Conservation (phyloP, 2,113 vertebrate genomes). For the Felis chaus region DNA sequence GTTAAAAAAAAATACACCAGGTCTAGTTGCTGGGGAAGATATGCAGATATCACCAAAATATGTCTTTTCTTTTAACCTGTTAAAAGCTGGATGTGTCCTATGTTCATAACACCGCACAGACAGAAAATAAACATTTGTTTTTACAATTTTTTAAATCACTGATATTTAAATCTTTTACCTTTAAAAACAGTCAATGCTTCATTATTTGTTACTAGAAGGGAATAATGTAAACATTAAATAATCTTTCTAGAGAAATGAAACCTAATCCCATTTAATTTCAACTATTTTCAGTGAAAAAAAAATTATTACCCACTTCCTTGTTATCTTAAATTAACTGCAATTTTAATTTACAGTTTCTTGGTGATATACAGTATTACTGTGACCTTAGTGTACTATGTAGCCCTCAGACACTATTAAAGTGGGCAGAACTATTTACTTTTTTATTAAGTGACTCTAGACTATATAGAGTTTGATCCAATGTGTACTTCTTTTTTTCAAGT, state of each 20-base stretch:
- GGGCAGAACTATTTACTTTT: neutral
- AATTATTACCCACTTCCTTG: neutral
- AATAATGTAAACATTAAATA: slow-evolving; percentile 18
- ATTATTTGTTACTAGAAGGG: neutral
- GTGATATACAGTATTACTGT: neutral
- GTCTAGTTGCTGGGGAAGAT: neutral
- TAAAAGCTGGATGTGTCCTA: neutral
- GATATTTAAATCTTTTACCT: neutral
- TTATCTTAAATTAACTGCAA: neutral
- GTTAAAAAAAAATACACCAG: neutral
- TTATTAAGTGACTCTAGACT: neutral
- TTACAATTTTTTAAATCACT: neutral
- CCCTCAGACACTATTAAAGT: neutral
- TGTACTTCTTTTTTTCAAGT: neutral
- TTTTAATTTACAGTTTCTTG: slow-evolving; percentile 12
- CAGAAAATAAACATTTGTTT: neutral
- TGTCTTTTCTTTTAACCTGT: neutral
- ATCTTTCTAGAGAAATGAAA: slow-evolving; percentile 33
- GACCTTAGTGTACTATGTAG: neutral
- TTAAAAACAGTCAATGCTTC: slow-evolving; percentile 30
- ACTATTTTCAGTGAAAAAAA: slow-evolving; percentile 9
- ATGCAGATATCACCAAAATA: neutral
- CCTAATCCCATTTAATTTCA: neutral
- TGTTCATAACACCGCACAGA: neutral
- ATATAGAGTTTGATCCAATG: neutral